Base-by-base conservation (phyloP, 2,888 invertebrate species). In the Hipparchia sbordonii region DNA sequence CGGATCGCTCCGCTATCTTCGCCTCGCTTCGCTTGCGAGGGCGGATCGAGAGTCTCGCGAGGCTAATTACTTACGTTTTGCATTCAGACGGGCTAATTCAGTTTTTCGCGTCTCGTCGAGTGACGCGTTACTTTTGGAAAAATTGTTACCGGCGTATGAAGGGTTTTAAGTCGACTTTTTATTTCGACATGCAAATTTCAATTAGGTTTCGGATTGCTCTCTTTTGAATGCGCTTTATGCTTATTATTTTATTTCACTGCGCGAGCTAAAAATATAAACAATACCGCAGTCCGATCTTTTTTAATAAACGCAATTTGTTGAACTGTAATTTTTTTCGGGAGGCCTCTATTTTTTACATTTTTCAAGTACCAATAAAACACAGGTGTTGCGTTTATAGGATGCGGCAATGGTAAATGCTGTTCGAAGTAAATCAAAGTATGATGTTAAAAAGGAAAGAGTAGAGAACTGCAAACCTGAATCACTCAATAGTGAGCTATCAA, bases 31-130 rank as follows among this genome's bases (percentile, higher is more conserved):
- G 91, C 88, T 90, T 88, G 89, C 89, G 87, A 93, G 93, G 85
- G 91, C 87, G 86, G 77, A 89, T 93, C 90, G 91, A 92, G 92
- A 87, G 90, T 91, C 93, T 90, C 93, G 87, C 89, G 90, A 87
- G 93, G 92, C 93, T 92, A 93, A 93, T 93, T 93, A 93, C 92
- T 92, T 92, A 91, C 92, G 90, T 89, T 91, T 77, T 88, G 39
- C 90, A 90, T 93, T 92, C 92, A 91, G 87, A 87, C 87, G 82
- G 84, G 89, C 87, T 92, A 91, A 92, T 92, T 92, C 89, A 84
- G 89, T 91, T 92, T 91, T 91, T 91, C 87, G 86, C 88, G 85
- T 86, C 85, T 82, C 88, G 85, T 85, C 86, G 86, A 88, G 86
- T 86, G 90, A 86, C 85, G 87, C 83, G 86, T 83, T 80, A 81